Conservation (phyloP, 2,113 vertebrate genomes). For the Myrmecophaga tridactyla region DNA sequence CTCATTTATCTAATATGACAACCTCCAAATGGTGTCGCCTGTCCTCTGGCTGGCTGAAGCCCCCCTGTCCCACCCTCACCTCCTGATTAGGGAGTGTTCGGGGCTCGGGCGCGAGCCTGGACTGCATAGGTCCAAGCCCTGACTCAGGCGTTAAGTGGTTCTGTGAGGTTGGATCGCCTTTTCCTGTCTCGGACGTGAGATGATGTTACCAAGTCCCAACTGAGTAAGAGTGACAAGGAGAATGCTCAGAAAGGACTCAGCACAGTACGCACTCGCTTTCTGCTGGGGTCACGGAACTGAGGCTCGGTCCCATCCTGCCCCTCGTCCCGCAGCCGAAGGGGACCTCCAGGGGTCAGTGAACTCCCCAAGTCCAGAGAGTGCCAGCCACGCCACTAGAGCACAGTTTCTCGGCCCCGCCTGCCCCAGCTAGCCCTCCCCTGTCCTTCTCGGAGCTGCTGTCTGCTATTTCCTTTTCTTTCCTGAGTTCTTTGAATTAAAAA, state of each 20-base stretch:
- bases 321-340: not conserved
- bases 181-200: not conserved
- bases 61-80: not conserved
- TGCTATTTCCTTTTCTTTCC: not conserved
- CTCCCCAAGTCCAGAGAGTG: not conserved
- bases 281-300: not conserved
- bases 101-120: not conserved
- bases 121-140: not conserved
- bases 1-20: too few relatives aligned
- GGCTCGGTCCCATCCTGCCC: not conserved
- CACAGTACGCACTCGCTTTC: not conserved
- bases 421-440: not conserved
- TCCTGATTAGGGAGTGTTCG: rapidly evolving
- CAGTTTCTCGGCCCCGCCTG: rapidly evolving
- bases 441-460: rapidly evolving
- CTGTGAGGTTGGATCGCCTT: not conserved
- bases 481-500: not conserved
- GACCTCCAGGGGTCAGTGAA: not conserved
- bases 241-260: not conserved
- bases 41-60: not conserved
- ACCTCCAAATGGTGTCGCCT: too few relatives aligned
- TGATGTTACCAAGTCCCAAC: not conserved
- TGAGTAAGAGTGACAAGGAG: not conserved
- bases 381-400: rapidly evolving
- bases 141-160: not conserved